Base-by-base conservation (phyloP, 1,140 invertebrate species). In the Calliphora vicina region DNA sequence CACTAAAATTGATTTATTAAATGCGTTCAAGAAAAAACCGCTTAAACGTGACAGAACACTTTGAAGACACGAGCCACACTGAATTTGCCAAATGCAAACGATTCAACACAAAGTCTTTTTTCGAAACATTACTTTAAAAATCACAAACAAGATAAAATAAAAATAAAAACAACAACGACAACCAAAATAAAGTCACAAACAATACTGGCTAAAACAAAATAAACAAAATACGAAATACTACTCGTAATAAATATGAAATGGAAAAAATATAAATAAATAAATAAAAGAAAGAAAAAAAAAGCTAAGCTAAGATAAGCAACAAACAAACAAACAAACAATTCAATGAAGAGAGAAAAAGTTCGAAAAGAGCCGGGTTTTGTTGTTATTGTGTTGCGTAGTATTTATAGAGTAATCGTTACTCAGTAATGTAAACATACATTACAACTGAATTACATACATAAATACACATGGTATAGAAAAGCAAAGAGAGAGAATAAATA, bases 31-130 rank as follows among this genome's bases (percentile, higher is more conserved):
- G 17, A 8, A 27, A 25, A 8, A 81, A 57, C 17, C 50, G 80
- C 80, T 29, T 45, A 27, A 80, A 35, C 81, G 73, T 82, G 83
- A 84, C 83, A 84, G 74, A 42, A 35, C 29, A 57, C 72, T 67
- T 84, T 82, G 83, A 81, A 57, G 83, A 84, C 83, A 82, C 81
- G 73, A 82, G 73, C 81, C 73, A 82, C 80, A 84, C 83, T 84
- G 81, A 84, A 74, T 67, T 81, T 80, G 67, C 74, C 43, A 73
- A n/a, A 82, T 29, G 45, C 45, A 57, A 82, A 43, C 83, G 81
- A 50, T 78, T 84, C 83, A 83, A 50, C 83, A 81, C 67, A 61
- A 83, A 81, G 67, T 83, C 83, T 81, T 83, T n/a, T 73, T 78
- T 78, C 35, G 35, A 25, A 43, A 45, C 10, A 43, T 78, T 12